phyloP scores from a whole-genome alignment of 2,888 invertebrate species.

The Conchocele bisecta region DNA sequence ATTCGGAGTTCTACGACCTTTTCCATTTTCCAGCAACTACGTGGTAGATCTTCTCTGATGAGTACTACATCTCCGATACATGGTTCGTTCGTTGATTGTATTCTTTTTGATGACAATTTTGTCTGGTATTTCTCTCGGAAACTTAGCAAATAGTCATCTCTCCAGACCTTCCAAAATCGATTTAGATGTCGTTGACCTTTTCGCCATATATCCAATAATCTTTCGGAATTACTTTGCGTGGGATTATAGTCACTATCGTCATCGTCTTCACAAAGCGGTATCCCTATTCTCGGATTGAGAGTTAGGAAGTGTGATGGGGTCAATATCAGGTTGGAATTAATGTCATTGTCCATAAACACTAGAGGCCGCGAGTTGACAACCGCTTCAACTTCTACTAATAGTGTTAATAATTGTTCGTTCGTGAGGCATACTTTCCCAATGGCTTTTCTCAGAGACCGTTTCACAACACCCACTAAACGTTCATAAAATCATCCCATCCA shows the following conservation, averaged over 20 bases:
- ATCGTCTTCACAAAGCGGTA: background rate
- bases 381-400: too few relatives aligned
- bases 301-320: background rate
- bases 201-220: background rate
- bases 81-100: background rate
- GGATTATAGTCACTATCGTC: constrained; percentile 3
- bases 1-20: background rate
- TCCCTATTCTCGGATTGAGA: background rate
- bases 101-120: background rate
- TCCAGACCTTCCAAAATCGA: constrained; percentile 1
- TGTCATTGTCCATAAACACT: background rate
- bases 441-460: too few relatives aligned
- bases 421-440: too few relatives aligned
- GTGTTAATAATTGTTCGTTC: background rate
- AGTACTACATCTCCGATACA: background rate
- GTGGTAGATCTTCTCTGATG: constrained; percentile 1
- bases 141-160: constrained; percentile 4
- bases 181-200: constrained; percentile 1
- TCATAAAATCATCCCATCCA: too few relatives aligned
- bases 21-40: constrained; percentile 1
- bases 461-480: too few relatives aligned
- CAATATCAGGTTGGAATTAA: background rate
- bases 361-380: background rate
- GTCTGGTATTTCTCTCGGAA: constrained; percentile 1
- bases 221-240: background rate